Conservation (phyloP, 1,140 invertebrate species). For the Drosophila lacertosa region DNA sequence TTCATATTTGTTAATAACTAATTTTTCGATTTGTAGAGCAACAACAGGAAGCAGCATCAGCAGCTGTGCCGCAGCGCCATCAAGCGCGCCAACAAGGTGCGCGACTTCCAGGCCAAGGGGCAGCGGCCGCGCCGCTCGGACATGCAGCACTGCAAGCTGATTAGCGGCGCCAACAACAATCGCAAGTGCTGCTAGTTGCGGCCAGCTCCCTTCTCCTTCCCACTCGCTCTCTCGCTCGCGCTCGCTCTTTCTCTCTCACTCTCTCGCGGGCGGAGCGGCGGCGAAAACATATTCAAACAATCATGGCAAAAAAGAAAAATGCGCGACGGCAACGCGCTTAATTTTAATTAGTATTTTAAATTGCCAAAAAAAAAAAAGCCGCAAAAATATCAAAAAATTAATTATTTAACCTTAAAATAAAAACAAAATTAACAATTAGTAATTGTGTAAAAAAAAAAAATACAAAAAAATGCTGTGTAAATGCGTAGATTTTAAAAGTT, state of each 20-base stretch:
- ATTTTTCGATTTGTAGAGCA: slow-evolving; percentile 44
- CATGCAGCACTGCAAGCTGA: slow-evolving; percentile 86
- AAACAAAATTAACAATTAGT: slow-evolving; percentile 42
- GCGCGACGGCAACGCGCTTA: slow-evolving; percentile 47
- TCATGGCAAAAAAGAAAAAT: slow-evolving; percentile 58
- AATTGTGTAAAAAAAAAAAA: slow-evolving; percentile 65
- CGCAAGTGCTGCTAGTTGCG: slow-evolving; percentile 87
- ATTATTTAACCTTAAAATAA: slow-evolving; percentile 54
- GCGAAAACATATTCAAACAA: slow-evolving; percentile 57
- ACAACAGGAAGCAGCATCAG: slow-evolving; percentile 85
- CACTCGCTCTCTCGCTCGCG: slow-evolving; percentile 9
- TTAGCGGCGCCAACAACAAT: slow-evolving; percentile 89
- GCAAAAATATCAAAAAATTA: slow-evolving; percentile 73
- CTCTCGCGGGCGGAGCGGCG: slow-evolving; percentile 1
- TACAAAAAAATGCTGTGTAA: slow-evolving; percentile 58
- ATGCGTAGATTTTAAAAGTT: slow-evolving; percentile 80
- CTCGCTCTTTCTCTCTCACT: slow-evolving; percentile 9
- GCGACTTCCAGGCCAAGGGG: slow-evolving; percentile 87
- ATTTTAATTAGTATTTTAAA: slow-evolving; percentile 82
- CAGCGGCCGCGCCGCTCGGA: slow-evolving; percentile 87
- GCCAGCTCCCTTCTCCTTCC: slow-evolving; percentile 10
- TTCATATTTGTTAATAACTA: too few relatives aligned
- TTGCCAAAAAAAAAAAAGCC: slow-evolving; percentile 51
- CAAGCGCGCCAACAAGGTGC: slow-evolving; percentile 88
- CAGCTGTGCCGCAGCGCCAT: slow-evolving; percentile 86